phyloP scores from a whole-genome alignment of 2,888 invertebrate species.

The Halictus ligatus region DNA sequence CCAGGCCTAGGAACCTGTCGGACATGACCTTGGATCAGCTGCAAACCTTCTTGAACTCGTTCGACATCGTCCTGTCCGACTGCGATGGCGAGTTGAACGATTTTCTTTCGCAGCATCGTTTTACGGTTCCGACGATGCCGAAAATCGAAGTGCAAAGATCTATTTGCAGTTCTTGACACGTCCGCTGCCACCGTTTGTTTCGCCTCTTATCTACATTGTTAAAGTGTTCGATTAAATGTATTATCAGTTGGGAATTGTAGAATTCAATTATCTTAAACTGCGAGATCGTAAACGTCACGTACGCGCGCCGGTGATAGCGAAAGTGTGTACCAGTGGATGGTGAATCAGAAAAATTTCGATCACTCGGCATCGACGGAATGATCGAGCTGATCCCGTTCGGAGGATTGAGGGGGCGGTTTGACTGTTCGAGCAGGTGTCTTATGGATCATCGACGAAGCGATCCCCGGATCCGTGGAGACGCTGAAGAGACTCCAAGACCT shows the following conservation, averaged over 20 bases:
- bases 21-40: slow-evolving; percentile 69
- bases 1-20: slow-evolving; percentile 53
- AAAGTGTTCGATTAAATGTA: no score
- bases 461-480: slow-evolving; percentile 85
- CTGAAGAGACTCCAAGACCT: slow-evolving; percentile 84
- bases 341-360: neutral
- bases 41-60: slow-evolving; percentile 82
- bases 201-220: no score
- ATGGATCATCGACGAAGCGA: slow-evolving; percentile 82
- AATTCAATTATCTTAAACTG: no score
- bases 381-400: neutral
- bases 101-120: neutral
- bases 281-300: no score
- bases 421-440: slow-evolving; percentile 85
- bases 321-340: no score
- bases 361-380: neutral
- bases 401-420: neutral
- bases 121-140: neutral
- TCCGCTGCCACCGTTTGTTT: no score
- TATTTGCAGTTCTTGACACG: no score
- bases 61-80: slow-evolving; percentile 86
- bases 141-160: neutral
- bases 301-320: no score
- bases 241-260: no score
- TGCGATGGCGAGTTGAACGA: slow-evolving; percentile 85